A percentile compares a stretch with the other conserved stretches of the same genome.
These are phyloP conservation scores for Antidorcas marsupialis DNA, from an alignment of 2,113 vertebrate species.

Conservation along the genomic window DNA sequence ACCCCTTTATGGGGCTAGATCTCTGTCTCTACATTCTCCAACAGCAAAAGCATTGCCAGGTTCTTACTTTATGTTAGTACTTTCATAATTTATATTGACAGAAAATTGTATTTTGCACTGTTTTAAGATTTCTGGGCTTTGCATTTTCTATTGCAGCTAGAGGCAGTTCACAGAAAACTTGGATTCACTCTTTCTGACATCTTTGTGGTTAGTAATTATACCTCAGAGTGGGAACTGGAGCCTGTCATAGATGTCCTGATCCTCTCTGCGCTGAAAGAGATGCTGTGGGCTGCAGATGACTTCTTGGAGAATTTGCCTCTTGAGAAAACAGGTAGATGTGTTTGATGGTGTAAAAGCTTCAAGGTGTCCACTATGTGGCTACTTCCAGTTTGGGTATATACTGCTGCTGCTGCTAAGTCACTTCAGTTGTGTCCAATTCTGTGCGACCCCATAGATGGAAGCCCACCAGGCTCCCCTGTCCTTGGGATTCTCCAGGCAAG, in stretches of 20 bases:
- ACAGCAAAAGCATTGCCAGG: background rate
- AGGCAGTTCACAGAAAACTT: constrained; percentile 69
- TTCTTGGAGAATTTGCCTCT: constrained; percentile 41
- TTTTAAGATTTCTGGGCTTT: background rate
- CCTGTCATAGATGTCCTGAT: background rate
- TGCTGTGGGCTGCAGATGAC: constrained; percentile 27
- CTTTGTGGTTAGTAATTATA: constrained; percentile 76
- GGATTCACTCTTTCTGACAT: constrained; percentile 75
- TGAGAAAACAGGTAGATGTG: background rate
- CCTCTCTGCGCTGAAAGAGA: constrained; percentile 26
- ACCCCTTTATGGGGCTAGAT: background rate
- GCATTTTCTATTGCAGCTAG: constrained; percentile 64
- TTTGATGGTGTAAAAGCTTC: background rate
- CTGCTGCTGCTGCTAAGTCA: background rate
- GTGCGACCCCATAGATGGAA: no score
- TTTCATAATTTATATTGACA: background rate
- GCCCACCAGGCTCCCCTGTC: no score
- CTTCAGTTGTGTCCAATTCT: no score
- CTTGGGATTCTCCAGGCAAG: no score
- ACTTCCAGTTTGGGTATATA: background rate
- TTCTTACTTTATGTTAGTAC: background rate
- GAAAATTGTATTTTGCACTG: background rate
- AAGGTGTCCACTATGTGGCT: background rate
- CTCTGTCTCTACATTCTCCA: background rate
- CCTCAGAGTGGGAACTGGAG: constrained; percentile 67